phyloP scores from a whole-genome alignment of 2,888 invertebrate genomes.

The Chelonus formosanus region DNA sequence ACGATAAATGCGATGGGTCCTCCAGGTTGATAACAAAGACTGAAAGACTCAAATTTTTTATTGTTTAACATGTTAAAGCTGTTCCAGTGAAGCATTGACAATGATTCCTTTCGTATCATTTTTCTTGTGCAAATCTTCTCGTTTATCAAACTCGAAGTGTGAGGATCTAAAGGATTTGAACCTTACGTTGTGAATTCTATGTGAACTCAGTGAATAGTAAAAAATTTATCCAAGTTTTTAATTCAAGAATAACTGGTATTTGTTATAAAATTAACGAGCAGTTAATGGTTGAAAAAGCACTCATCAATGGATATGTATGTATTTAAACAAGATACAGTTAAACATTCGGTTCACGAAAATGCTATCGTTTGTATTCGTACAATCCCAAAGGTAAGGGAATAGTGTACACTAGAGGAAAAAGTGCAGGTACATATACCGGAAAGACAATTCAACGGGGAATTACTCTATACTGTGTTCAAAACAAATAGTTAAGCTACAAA shows the following conservation, averaged over 20 bases:
- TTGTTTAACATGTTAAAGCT: conserved; percentile 10
- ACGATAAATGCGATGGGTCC: conserved; percentile 27
- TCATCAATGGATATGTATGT: conserved; percentile 6
- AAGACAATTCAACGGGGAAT: conserved; percentile 45
- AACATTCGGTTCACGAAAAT: conserved; percentile 6
- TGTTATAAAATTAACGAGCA: not conserved
- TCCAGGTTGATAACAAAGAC: conserved; percentile 20
- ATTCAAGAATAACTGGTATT: not conserved
- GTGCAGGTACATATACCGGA: conserved; percentile 13
- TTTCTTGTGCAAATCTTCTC: no score
- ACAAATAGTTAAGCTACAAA: conserved; percentile 46
- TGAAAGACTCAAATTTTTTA: conserved; percentile 28
- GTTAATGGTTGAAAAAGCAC: not conserved
- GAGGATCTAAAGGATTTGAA: no score
- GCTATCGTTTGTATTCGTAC: conserved; percentile 22
- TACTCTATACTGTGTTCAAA: conserved; percentile 34
- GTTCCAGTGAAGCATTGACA: conserved; percentile 1
- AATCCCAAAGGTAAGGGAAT: conserved; percentile 14
- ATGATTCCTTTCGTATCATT: not conserved
- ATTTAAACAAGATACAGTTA: not conserved
- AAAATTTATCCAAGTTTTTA: not conserved
- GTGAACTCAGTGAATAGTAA: no score
- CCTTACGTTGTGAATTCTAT: no score
- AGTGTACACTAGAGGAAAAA: not conserved
- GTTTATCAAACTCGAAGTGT: no score